These are phyloP conservation scores for Tenebrio molitor DNA, from an alignment of 1,140 invertebrate species.

Conservation along the genomic window DNA sequence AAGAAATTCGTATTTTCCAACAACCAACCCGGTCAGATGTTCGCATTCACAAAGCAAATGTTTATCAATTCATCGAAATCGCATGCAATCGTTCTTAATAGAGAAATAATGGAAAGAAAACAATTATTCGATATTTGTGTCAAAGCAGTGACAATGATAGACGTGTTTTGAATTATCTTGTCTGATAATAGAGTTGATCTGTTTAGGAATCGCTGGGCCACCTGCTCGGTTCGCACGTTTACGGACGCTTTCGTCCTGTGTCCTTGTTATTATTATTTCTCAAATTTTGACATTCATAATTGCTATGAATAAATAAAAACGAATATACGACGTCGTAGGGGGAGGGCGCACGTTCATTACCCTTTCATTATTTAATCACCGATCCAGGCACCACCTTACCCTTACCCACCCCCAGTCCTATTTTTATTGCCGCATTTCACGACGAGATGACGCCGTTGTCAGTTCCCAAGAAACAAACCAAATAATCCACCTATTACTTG, in stretches of 20 bases:
- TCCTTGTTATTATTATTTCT: conserved; percentile 48
- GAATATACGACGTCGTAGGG: neutral
- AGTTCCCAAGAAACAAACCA: too few species aligned
- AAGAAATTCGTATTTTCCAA: conserved; percentile 4
- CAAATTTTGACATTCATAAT: conserved; percentile 48
- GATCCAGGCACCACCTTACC: conserved; percentile 29
- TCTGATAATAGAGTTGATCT: conserved; percentile 52
- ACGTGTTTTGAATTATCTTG: conserved; percentile 57
- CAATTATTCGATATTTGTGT: conserved; percentile 56
- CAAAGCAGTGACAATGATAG: conserved; percentile 57
- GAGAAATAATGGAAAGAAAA: conserved; percentile 55
- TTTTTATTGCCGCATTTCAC: neutral
- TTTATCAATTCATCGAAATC: conserved; percentile 51
- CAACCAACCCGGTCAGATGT: conserved; percentile 32
- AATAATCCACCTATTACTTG: too few species aligned
- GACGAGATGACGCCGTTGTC: too few species aligned
- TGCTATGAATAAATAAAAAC: conserved; percentile 48
- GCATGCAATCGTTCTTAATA: conserved; percentile 53
- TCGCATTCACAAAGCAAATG: conserved; percentile 48
- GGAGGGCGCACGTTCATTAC: conserved; percentile 23
- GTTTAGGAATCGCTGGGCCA: conserved; percentile 46
- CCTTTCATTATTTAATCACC: conserved; percentile 30
- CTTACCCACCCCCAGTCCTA: neutral
- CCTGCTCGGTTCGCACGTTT: conserved; percentile 51
- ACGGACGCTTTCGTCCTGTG: conserved; percentile 34